A percentile compares a stretch with the other conserved stretches of the same genome.
These are phyloP conservation scores for Pantherophis alleghaniensis DNA, from an alignment of 2,797 vertebrate species.

Conservation along the genomic window DNA sequence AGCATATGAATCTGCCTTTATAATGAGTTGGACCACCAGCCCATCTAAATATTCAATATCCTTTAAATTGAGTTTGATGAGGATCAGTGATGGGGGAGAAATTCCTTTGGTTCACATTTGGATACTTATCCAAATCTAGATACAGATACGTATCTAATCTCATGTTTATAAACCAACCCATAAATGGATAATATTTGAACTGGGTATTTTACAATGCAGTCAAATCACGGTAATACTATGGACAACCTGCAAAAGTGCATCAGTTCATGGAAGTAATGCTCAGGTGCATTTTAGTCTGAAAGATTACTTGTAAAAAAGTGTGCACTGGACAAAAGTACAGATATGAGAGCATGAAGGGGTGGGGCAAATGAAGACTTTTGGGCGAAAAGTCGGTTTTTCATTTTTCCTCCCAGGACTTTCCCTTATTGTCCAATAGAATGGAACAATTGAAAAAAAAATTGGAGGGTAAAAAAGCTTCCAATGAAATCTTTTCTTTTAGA, in stretches of 20 bases:
- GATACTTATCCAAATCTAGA: neutral
- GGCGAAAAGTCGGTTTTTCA: neutral
- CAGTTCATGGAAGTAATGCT: neutral
- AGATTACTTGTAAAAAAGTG: neutral
- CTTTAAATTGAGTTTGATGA: neutral
- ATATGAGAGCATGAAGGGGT: neutral
- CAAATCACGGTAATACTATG: neutral
- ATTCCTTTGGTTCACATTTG: neutral
- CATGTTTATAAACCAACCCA: neutral
- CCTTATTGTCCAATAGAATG: neutral
- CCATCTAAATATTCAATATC: neutral
- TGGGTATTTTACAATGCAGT: neutral
- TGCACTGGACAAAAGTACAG: neutral
- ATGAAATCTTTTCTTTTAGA: neutral
- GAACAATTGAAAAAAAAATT: neutral
- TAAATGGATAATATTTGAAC: neutral
- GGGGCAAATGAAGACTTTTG: neutral
- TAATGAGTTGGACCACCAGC: neutral
- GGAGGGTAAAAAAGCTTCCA: neutral
- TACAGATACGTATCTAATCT: neutral
- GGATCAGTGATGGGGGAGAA: neutral
- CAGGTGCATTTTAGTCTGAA: neutral
- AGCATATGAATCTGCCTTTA: neutral
- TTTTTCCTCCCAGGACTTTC: neutral
- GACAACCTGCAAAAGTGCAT: neutral